phyloP scores from a whole-genome alignment of 1,140 invertebrate species.

The Drosophila subpulchrella region DNA sequence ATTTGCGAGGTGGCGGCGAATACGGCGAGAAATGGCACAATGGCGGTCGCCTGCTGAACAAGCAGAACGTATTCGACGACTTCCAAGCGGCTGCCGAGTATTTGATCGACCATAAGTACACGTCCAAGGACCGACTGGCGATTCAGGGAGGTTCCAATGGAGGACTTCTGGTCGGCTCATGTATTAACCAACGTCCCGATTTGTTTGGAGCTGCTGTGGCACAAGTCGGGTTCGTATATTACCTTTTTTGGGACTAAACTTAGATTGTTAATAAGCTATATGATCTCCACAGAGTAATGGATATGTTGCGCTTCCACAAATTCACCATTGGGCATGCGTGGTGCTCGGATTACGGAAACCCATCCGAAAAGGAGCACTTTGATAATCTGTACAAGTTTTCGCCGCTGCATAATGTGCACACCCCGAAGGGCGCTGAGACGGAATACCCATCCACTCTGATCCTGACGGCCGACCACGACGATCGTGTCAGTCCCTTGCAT shows the following conservation, averaged over 20 bases:
- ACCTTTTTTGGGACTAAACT: neutral
- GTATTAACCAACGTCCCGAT: conserved; percentile 97
- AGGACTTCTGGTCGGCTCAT: conserved; percentile 96
- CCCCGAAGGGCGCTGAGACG: conserved; percentile 86
- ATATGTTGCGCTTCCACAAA: conserved; percentile 99
- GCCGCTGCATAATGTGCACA: conserved; percentile 95
- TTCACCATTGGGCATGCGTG: conserved; percentile 99
- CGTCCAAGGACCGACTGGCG: conserved; percentile 89
- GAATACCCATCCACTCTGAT: conserved; percentile 97
- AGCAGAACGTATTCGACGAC: conserved; percentile 99
- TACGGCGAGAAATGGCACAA: conserved; percentile 99
- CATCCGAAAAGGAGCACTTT: conserved; percentile 95
- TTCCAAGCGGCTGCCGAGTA: conserved; percentile 97
- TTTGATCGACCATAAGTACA: conserved; percentile 93
- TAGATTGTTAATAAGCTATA: neutral
- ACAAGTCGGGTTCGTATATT: conserved; percentile 92
- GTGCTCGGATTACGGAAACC: conserved; percentile 97
- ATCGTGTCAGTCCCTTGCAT: conserved; percentile 97
- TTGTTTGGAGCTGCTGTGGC: conserved; percentile 96
- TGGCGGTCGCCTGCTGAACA: conserved; percentile 94
- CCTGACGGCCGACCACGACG: conserved; percentile 98
- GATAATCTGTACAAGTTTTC: conserved; percentile 96
- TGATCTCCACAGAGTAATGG: conserved; percentile 91
- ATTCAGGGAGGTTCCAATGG: conserved; percentile 99
- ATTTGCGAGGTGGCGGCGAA: conserved; percentile 98